Conservation (phyloP, 2,797 vertebrate species). For the Protonibea diacanthus region DNA sequence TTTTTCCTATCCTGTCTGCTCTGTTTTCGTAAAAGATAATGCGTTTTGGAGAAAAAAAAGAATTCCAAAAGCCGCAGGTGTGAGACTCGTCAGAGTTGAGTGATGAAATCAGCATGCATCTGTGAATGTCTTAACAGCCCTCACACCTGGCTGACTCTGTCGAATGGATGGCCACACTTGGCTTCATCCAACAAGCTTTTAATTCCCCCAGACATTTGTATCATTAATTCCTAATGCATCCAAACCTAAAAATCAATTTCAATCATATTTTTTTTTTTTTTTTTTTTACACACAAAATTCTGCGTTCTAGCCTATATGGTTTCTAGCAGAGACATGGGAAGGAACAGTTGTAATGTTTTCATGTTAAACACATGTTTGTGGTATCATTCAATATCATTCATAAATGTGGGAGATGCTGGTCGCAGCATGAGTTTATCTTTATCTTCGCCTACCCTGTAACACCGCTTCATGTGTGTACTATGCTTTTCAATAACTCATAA, state of each 20-base stretch:
- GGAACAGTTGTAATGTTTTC: constrained; percentile 26
- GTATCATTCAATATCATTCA: constrained; percentile 49
- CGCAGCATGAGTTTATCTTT: constrained; percentile 29
- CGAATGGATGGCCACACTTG: constrained; percentile 68
- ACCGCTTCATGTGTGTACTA: constrained; percentile 38
- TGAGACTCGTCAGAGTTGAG: constrained; percentile 33
- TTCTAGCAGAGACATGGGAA: constrained; percentile 29
- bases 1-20: constrained; percentile 20
- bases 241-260: constrained; percentile 81
- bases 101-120: constrained; percentile 38
- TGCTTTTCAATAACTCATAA: constrained; percentile 63
- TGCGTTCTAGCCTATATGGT: constrained; percentile 13
- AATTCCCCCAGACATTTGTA: constrained; percentile 79
- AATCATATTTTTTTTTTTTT: constrained; percentile 75
- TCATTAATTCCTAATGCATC: constrained; percentile 79
- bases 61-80: constrained; percentile 47
- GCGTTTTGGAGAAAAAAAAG: constrained; percentile 28
- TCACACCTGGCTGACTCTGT: constrained; percentile 63
- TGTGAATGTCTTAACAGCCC: constrained; percentile 59
- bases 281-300: constrained; percentile 35
- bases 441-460: constrained; percentile 48
- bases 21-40: constrained; percentile 35
- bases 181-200: constrained; percentile 68
- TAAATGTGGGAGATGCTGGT: constrained; percentile 39
- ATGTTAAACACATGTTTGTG: constrained; percentile 49